These are phyloP conservation scores for Alcis repandata DNA, from an alignment of 2,888 invertebrate species.

Conservation along the genomic window DNA sequence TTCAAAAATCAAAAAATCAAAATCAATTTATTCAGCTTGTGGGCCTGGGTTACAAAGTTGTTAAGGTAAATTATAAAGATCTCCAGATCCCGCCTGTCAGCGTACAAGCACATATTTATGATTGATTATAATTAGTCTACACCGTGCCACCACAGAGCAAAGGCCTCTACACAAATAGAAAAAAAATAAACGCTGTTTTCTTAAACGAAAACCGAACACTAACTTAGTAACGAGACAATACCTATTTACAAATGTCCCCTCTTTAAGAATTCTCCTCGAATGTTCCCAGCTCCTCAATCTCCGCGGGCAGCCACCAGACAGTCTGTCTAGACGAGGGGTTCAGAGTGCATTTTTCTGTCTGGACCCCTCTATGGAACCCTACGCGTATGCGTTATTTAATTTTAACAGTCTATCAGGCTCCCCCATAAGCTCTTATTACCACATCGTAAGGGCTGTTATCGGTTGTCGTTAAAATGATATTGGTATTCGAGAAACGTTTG, in stretches of 20 bases:
- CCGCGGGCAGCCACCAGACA: conserved; percentile 63
- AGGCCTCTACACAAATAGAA: too few relatives aligned
- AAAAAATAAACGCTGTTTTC: too few relatives aligned
- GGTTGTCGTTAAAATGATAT: conserved; percentile 32
- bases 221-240: not conserved
- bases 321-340: conserved; percentile 84
- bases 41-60: too few relatives aligned
- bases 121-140: too few relatives aligned
- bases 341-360: conserved; percentile 85
- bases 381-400: conserved; percentile 76
- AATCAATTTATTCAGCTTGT: too few relatives aligned
- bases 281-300: conserved; percentile 60
- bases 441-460: conserved; percentile 38
- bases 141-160: too few relatives aligned
- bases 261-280: too few relatives aligned
- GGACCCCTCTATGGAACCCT: conserved; percentile 76
- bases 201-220: not conserved
- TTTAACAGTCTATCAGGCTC: conserved; percentile 51
- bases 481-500: conserved; percentile 34
- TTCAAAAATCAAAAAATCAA: too few relatives aligned
- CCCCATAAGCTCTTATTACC: conserved; percentile 39
- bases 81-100: too few relatives aligned
- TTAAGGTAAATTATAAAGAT: too few relatives aligned
- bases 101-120: too few relatives aligned
- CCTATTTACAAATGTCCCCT: too few relatives aligned